Evolutionary conservation across 2,113 vertebrate genomes (phyloP), one percentile per base, ranked within the genome.

Genomic region (Martes martes): DNA sequence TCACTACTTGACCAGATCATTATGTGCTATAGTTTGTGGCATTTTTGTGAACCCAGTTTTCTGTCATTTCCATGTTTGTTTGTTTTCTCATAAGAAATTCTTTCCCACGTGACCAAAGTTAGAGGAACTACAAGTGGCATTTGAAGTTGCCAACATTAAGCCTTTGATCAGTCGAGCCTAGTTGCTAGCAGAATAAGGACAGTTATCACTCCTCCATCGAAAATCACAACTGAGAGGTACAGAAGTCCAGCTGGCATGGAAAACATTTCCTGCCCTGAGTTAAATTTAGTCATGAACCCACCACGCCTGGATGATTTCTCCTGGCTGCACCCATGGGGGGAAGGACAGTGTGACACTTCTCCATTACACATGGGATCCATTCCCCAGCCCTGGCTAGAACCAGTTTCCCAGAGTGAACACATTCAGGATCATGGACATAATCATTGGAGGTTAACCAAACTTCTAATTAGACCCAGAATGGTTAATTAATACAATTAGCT

Each of bases 401-500:
- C 89, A 93, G 73, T 94, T 97, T 98, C 83, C 57, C 90, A 71
- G 50, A 95, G 71, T 96, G 94, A 98, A 97, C 71, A 85, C 80
- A 95, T 97, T 97, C 95, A 97, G 79, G 55, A 95, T 95, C 69
- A 90, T 97, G 86, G 88, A 88, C 94, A 93, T 31, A 26, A 94
- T 98, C 98, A 97, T 1, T 50, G 88, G 95, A 96, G 85, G 73
- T 97, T 98, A 97, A 82, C 91, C 91, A 97, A 97, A 98, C 95
- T 96, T 86, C 91, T 97, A 96, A 98, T 98, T 97, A 98, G 97
- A 96, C 71, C 80, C 93, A 95, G 69, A 76, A 80, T 96, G 83
- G 91, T 97, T 97, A 96, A 95, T 96, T 97, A 96, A 97, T 97
- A 93, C 74, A 94, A 91, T 97, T 95, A 98, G 94, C 92, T 83